These are phyloP conservation scores for Albula goreensis DNA, from an alignment of 2,113 vertebrate species.

Conservation along the genomic window DNA sequence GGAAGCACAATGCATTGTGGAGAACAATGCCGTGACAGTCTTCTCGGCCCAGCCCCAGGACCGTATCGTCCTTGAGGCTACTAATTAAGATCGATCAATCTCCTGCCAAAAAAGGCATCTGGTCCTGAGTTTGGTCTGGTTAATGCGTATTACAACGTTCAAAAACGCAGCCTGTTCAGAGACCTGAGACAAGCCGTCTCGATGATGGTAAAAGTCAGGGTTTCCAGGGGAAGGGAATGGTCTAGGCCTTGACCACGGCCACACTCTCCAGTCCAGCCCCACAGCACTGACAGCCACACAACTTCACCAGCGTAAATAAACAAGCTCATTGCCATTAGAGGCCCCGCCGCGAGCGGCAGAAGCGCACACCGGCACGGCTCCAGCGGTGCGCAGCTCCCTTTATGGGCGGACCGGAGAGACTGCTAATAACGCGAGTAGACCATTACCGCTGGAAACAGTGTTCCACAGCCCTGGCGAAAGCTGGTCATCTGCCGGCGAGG, in stretches of 20 bases:
- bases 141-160: neutral
- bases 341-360: neutral
- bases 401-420: neutral
- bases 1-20: neutral
- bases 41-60: neutral
- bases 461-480: slow-evolving; percentile 5
- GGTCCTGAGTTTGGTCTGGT: neutral
- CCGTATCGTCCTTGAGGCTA: neutral
- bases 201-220: neutral
- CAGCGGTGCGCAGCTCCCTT: neutral
- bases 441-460: neutral
- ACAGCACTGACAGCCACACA: neutral
- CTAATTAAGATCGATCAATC: neutral
- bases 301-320: neutral
- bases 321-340: neutral
- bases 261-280: neutral
- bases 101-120: neutral
- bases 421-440: slow-evolving; percentile 1
- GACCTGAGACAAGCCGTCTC: neutral
- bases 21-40: neutral
- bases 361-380: neutral
- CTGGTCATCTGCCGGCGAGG: slow-evolving; percentile 23
- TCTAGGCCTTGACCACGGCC: neutral
- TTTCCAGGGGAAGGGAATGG: neutral
- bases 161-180: neutral